A percentile compares a stretch with the other conserved stretches of the same genome.
Conservation (phyloP, 2,888 invertebrate species). For the Lamellibrachia satsuma region DNA sequence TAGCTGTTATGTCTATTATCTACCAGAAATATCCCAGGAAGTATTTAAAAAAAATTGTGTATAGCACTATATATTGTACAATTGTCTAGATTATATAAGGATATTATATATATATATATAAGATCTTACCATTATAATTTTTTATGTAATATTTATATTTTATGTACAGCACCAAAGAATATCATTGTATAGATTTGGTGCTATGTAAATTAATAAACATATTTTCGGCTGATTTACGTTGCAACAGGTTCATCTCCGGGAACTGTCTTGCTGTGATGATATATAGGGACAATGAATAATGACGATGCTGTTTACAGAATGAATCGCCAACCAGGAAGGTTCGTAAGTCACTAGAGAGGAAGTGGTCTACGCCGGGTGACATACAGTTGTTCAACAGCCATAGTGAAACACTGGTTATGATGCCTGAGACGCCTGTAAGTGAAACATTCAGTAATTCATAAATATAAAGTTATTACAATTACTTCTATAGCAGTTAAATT, state of each 20-base stretch:
- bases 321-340: conserved; percentile 20
- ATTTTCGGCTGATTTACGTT: too few relatives aligned
- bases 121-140: too few relatives aligned
- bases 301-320: background rate
- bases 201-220: too few relatives aligned
- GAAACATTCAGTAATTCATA: background rate
- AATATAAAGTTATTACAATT: background rate
- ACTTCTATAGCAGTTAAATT: background rate
- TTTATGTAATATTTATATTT: too few relatives aligned
- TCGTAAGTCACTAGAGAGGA: conserved; percentile 80
- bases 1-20: background rate
- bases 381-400: conserved; percentile 45
- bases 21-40: background rate
- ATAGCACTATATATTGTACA: too few relatives aligned
- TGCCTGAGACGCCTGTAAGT: conserved; percentile 64
- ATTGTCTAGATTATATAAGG: too few relatives aligned
- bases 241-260: too few relatives aligned
- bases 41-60: too few relatives aligned
- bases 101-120: background rate
- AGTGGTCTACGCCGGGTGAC: conserved; percentile 74
- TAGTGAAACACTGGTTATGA: conserved; percentile 10
- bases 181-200: too few relatives aligned
- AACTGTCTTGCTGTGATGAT: background rate
- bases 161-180: too few relatives aligned
- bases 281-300: background rate